Percentiles rank a stretch among this genome's conserved stretches.
Conservation (phyloP, 2,888 invertebrate genomes). For the Phengaris alcon region DNA sequence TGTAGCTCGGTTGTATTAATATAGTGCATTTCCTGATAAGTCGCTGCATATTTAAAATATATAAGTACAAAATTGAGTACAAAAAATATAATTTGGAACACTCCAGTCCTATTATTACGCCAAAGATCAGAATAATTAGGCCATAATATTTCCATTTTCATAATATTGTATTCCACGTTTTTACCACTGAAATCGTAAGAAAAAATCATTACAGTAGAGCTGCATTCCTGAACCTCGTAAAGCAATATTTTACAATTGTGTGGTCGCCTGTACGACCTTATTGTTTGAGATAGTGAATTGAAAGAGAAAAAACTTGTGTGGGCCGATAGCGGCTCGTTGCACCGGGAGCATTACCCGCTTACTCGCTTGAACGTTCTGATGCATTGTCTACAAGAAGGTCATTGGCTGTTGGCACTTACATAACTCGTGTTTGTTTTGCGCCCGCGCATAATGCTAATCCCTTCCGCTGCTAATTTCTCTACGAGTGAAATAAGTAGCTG, state of each 20-base stretch:
- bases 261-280: conserved; percentile 32
- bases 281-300: conserved; percentile 55
- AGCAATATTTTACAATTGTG: conserved; percentile 23
- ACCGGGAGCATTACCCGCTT: conserved; percentile 64
- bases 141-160: background rate
- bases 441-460: conserved; percentile 45
- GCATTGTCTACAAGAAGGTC: conserved; percentile 71
- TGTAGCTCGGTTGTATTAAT: too few species aligned
- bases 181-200: background rate
- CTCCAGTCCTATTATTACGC: too few species aligned
- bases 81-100: background rate
- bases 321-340: conserved; percentile 63
- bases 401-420: conserved; percentile 70
- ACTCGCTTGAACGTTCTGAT: conserved; percentile 43
- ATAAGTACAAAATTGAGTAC: background rate
- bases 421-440: conserved; percentile 58
- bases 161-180: background rate
- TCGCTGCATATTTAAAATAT: too few species aligned
- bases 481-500: background rate
- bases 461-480: background rate
- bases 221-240: conserved; percentile 5
- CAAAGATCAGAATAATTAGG: background rate
- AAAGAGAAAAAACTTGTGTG: conserved; percentile 64
- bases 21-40: too few species aligned
- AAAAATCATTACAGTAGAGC: background rate